Evolutionary conservation across 2,888 invertebrate species (phyloP), one percentile per base, ranked within the genome.

Genomic region (Hypolimnas misippus): DNA sequence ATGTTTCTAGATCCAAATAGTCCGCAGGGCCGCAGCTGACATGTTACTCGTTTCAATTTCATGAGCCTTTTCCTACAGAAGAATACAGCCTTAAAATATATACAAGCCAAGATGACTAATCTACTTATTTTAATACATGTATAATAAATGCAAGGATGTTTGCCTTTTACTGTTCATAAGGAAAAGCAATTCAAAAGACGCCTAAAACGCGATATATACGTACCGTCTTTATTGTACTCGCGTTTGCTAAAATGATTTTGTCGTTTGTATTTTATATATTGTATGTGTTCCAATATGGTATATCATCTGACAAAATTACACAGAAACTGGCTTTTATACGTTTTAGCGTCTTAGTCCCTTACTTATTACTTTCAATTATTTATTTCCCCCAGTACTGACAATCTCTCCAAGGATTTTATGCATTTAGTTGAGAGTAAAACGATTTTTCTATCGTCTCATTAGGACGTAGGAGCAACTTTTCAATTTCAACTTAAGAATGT

Each of bases 401-500:
- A 29, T 49, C 14, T 29, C 19, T 21, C 29, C 6, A 14, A 29
- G 29, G 49, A 49, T 49, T 14, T 29, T 49, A 49, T 29, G 19
- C 31, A 33, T 40, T 58, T 40, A 50, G 46, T 42, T 29, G 31
- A n/a, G 49, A 50, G 16, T 33, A 51, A 50, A 65, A 64, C 69
- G 57, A 72, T 74, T 77, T 79, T 74, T 78, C 74, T 75, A 75
- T 71, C 75, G 75, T 75, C 76, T 82, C 79, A 82, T 80, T 79
- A 77, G 75, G 72, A 80, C 75, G 76, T 8, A 25, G 29, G 49
- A 29, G 49, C 76, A 82, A 85, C 84, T 88, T 88, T 84, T 88
- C 86, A 87, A 87, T 83, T 84, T 86, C 81, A 82, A 79, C 76
- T 82, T 82, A 84, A 82, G 85, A 81, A 80, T 80, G 83, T 84